Percentiles rank a stretch among this genome's conserved stretches.
phyloP scores from a whole-genome alignment of 2,888 invertebrate genomes.

The Acleris literana region DNA sequence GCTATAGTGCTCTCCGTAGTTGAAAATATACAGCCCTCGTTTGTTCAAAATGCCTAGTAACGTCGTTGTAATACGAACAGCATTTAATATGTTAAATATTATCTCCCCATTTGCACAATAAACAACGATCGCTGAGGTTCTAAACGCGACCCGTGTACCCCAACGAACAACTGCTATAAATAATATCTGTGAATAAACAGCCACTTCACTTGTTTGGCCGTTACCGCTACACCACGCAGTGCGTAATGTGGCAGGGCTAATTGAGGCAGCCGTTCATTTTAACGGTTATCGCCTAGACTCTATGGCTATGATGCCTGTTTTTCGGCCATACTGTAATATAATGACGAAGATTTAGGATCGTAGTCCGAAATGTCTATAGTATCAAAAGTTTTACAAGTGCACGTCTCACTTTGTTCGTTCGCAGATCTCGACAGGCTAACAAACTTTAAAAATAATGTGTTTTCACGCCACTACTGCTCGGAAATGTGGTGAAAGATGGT shows the following conservation, averaged over 20 bases:
- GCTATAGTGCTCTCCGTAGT: too few relatives aligned
- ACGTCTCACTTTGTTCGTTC: neutral
- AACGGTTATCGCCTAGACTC: conserved; percentile 19
- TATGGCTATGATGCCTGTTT: conserved; percentile 5
- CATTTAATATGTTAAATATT: conserved; percentile 1
- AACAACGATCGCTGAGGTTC: neutral
- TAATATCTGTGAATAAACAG: conserved; percentile 27
- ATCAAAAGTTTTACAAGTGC: neutral
- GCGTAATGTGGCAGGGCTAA: conserved; percentile 7
- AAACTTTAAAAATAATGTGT: too few relatives aligned
- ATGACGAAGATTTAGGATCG: neutral
- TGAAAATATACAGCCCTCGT: too few relatives aligned
- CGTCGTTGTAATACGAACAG: neutral
- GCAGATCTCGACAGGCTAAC: too few relatives aligned
- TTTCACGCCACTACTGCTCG: too few relatives aligned
- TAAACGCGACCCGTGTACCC: conserved; percentile 2
- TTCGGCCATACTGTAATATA: neutral
- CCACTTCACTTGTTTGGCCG: conserved; percentile 4
- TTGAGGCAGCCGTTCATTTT: conserved; percentile 21
- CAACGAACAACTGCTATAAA: conserved; percentile 16
- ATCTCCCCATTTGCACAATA: conserved; percentile 2
- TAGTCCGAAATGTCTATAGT: neutral
- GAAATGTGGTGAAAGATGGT: too few relatives aligned
- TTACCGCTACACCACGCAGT: neutral
- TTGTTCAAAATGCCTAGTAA: too few relatives aligned